Percentiles rank a stretch among this genome's conserved stretches.
Evolutionary conservation across 2,113 vertebrate species (phyloP).

Genomic region (Cyphomyrus plagiostoma): DNA sequence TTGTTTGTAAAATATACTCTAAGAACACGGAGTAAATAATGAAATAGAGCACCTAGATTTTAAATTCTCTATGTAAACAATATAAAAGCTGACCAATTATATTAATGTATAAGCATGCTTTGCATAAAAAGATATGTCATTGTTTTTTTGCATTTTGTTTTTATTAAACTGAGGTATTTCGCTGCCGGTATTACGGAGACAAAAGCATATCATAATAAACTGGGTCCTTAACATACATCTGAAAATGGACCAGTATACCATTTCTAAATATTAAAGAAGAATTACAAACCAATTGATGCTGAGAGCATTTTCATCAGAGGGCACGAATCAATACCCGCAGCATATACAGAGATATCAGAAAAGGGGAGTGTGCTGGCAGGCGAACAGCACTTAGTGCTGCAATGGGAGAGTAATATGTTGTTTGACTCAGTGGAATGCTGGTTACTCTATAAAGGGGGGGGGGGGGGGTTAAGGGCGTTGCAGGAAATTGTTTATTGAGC

Average conservation of each 20-base stretch:
- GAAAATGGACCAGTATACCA: background rate
- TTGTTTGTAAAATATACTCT: background rate
- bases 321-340: background rate
- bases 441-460: constrained; percentile 33
- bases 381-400: constrained; percentile 12
- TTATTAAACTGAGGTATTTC: background rate
- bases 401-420: constrained; percentile 42
- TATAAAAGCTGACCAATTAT: background rate
- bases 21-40: background rate
- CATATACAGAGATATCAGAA: background rate
- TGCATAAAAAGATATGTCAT: background rate
- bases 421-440: constrained; percentile 37
- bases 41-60: background rate
- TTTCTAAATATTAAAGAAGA: background rate
- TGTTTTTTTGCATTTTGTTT: background rate
- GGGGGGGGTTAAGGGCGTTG: constrained; percentile 39
- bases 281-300: background rate
- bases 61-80: background rate
- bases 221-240: background rate
- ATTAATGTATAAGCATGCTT: background rate
- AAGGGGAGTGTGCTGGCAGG: background rate
- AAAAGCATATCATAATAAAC: background rate
- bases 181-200: background rate
- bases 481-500: constrained; percentile 54
- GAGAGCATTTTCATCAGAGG: background rate